Base-by-base conservation (phyloP, 2,888 invertebrate genomes). In the Acleris sparsana region DNA sequence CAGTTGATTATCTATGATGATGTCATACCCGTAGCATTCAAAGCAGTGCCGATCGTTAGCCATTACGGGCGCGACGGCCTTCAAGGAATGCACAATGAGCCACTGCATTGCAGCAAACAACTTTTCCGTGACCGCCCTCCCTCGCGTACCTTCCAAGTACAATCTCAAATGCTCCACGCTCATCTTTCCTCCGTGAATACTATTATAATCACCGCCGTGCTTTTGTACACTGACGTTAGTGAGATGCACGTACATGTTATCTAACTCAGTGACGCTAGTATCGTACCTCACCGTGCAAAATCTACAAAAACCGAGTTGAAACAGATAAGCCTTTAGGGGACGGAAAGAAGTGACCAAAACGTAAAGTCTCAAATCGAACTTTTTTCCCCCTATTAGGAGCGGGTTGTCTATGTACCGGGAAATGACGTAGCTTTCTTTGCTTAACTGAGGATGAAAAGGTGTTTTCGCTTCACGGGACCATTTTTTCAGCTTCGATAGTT, bases 221-320 rank as follows among this genome's bases (percentile, higher is more conserved):
- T 98, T 99, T 87, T 99, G 99, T n/a, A 99, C 98, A 67, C 99
- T 98, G 5, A 99, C 99, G 84, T 99, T 99, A 13, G 99, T 99
- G 62, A 99, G 93, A 92, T 99, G 99, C 62, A 98, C 97, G 80
- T 97, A 99, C 95, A 97, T 97, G 84, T 97, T 98, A 85, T 98
- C 97, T 74, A 97, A 88, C 84, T 97, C 97, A 49, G 96, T 96
- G 49, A 96, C 96, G 84, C 96, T 97, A 2, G 96, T 97, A 82
- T 98, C 97, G 82, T 99, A 99, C 84, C 98, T 98, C 58, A 98
- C 97, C 0, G 98, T 98, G 79, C 98, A 99, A 90, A 99, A 99
- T 65, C 99, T 95, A 85, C 98, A 98, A 89, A 99, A 99, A 9
- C 99, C 99, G 59, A 97, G 94, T 79, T 96, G 97, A 84, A 96